These are phyloP conservation scores for Proteles cristata DNA, from an alignment of 2,113 vertebrate species.

Conservation along the genomic window DNA sequence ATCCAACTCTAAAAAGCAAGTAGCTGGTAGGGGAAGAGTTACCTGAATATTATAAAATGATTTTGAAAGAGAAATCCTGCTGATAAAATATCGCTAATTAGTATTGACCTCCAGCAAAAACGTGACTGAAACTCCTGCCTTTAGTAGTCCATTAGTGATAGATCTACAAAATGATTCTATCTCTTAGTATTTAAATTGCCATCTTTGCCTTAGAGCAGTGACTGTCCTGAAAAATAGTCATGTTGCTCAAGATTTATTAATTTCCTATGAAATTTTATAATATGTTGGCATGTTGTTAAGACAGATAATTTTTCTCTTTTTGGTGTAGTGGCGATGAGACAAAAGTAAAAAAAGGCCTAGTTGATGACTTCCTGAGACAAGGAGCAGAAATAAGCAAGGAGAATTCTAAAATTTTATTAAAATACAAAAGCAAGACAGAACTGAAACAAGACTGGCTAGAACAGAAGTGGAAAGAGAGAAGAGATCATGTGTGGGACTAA, in stretches of 20 bases:
- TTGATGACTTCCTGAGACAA: slow-evolving; percentile 25
- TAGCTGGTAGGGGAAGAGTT: not conserved
- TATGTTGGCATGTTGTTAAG: not conserved
- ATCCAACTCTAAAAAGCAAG: slow-evolving; percentile 31
- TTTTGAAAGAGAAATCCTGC: slow-evolving; percentile 63
- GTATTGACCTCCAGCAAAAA: slow-evolving; percentile 69
- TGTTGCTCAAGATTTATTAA: slow-evolving; percentile 11
- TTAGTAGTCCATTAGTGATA: slow-evolving; percentile 28
- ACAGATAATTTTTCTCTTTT: not conserved
- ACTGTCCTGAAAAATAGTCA: slow-evolving; percentile 13
- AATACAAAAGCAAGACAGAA: not conserved
- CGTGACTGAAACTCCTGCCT: slow-evolving; percentile 35
- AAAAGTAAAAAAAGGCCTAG: not conserved
- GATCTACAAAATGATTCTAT: slow-evolving; percentile 53
- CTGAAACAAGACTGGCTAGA: not conserved
- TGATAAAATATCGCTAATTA: slow-evolving; percentile 69
- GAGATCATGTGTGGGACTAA: not conserved
- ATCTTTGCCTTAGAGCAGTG: slow-evolving; percentile 48
- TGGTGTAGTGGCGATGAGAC: not conserved
- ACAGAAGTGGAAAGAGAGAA: not conserved
- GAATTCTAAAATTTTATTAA: not conserved
- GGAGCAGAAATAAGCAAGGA: not conserved
- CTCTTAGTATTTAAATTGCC: slow-evolving; percentile 55
- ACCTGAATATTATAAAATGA: slow-evolving; percentile 56
- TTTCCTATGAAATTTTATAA: not conserved